These are phyloP conservation scores for Augiades crinisus DNA, from an alignment of 2,888 invertebrate species.

Conservation along the genomic window DNA sequence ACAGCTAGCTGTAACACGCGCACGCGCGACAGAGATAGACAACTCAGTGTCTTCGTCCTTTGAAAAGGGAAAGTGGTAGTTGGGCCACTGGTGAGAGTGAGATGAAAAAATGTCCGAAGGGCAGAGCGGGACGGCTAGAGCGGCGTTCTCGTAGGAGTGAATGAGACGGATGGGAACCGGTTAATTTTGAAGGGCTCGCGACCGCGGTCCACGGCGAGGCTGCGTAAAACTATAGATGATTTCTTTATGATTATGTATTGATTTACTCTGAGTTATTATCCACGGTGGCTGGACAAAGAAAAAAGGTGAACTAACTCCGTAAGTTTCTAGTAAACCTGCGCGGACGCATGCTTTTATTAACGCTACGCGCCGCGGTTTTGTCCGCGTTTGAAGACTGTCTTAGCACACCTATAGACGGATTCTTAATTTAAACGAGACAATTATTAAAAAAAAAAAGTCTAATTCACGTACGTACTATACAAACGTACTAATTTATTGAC, in stretches of 20 bases:
- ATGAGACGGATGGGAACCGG: constrained; percentile 61
- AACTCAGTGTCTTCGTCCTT: constrained; percentile 74
- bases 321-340: constrained; percentile 5
- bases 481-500: no score
- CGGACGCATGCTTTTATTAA: constrained; percentile 8
- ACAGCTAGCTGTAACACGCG: constrained; percentile 37
- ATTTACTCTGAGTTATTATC: constrained; percentile 53
- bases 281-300: constrained; percentile 43
- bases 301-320: constrained; percentile 12
- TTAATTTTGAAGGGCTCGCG: constrained; percentile 78
- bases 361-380: no score
- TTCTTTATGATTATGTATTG: constrained; percentile 68
- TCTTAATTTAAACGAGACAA: no score
- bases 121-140: constrained; percentile 50
- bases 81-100: constrained; percentile 72
- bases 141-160: constrained; percentile 34
- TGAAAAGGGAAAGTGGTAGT: constrained; percentile 80
- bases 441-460: no score
- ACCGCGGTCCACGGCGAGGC: constrained; percentile 62
- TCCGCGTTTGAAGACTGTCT: no score
- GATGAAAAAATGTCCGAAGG: constrained; percentile 76
- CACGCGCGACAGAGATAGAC: constrained; percentile 40
- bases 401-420: no score
- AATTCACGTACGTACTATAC: no score
- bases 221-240: constrained; percentile 48